These are phyloP conservation scores for Gasteruption jaculator DNA, from an alignment of 2,888 invertebrate species.

Conservation along the genomic window DNA sequence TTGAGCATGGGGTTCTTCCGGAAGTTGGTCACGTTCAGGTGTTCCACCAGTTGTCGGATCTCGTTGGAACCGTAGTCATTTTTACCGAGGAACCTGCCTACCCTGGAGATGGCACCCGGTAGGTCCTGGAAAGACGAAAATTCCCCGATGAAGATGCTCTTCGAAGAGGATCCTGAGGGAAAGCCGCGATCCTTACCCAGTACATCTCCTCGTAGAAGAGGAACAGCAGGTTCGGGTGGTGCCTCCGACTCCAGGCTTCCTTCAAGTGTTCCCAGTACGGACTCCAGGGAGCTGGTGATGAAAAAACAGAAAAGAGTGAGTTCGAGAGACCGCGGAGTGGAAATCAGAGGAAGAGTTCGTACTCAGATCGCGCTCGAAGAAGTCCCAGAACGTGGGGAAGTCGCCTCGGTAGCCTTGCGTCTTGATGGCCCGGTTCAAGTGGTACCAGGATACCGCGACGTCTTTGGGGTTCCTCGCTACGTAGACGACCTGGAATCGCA, in stretches of 20 bases:
- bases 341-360: too few species aligned
- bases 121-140: constrained; percentile 57
- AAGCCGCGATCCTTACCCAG: constrained; percentile 52
- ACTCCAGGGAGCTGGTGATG: constrained; percentile 62
- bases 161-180: too few species aligned
- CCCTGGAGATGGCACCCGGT: constrained; percentile 55
- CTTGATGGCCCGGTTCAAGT: constrained; percentile 34
- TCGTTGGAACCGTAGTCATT: constrained; percentile 57
- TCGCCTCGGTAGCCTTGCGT: constrained; percentile 32
- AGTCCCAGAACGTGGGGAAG: constrained; percentile 35
- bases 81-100: constrained; percentile 63
- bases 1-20: constrained; percentile 78
- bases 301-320: constrained; percentile 7
- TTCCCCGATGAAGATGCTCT: neutral
- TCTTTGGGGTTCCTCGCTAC: constrained; percentile 46
- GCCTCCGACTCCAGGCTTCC: constrained; percentile 67
- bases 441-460: constrained; percentile 37
- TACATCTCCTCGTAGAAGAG: constrained; percentile 78
- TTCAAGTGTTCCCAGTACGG: constrained; percentile 77
- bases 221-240: constrained; percentile 68
- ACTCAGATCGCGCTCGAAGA: constrained; percentile 36
- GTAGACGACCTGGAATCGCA: constrained; percentile 38
- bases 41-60: constrained; percentile 60
- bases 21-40: constrained; percentile 79
- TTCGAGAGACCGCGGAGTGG: too few species aligned